These are phyloP conservation scores for Belonocnema kinseyi DNA, from an alignment of 1,140 invertebrate genomes.

Conservation along the genomic window DNA sequence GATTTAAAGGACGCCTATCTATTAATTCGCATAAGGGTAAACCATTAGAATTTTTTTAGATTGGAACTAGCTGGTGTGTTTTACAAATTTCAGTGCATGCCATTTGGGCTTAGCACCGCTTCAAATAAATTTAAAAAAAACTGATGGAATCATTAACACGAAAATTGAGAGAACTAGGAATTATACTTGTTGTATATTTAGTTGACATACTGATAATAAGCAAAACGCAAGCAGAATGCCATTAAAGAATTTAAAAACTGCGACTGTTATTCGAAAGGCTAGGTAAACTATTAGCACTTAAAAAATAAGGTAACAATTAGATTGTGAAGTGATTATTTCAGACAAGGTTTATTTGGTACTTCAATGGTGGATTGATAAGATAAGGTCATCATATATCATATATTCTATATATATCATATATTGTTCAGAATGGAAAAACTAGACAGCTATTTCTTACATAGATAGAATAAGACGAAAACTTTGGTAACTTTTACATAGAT, in stretches of 20 bases:
- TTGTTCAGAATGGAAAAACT: background rate
- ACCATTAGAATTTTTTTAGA: constrained; percentile 18
- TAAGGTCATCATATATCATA: background rate
- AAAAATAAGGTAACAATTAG: background rate
- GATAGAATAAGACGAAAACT: too few relatives aligned
- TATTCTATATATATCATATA: background rate
- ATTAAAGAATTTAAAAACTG: too few relatives aligned
- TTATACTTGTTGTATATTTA: constrained; percentile 13
- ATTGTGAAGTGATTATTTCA: background rate
- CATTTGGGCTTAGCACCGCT: background rate
- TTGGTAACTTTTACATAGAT: too few relatives aligned
- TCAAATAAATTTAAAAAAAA: constrained; percentile 23
- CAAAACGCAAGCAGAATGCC: background rate
- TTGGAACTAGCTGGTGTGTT: background rate
- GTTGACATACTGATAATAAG: constrained; percentile 30
- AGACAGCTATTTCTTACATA: background rate
- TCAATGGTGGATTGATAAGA: background rate
- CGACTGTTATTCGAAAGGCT: background rate
- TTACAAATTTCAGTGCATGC: constrained; percentile 13
- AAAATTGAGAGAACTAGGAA: background rate
- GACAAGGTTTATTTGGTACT: background rate
- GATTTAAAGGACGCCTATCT: constrained; percentile 8
- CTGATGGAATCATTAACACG: background rate
- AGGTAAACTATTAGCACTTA: background rate
- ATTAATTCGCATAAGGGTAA: background rate